A percentile compares a stretch with the other conserved stretches of the same genome.
Evolutionary conservation across 2,797 vertebrate genomes (phyloP).

Genomic region (Scolopax bukidnonensis): DNA sequence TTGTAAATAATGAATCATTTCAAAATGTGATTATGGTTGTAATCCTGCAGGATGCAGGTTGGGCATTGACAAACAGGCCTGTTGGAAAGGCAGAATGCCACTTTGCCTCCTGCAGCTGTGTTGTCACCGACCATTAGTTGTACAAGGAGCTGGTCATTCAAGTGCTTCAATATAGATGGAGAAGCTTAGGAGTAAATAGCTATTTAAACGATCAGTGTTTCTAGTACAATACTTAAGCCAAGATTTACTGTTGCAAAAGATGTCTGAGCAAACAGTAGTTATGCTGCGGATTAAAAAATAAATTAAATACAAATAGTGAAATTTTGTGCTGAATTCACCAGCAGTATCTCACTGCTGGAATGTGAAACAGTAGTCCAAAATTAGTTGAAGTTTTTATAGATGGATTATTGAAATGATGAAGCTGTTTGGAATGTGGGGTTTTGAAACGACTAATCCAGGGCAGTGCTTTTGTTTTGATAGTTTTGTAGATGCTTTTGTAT

Average conservation of each 20-base stretch:
- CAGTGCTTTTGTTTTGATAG: constrained; percentile 46
- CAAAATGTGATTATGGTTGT: neutral
- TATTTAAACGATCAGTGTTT: neutral
- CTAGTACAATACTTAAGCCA: neutral
- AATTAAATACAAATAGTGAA: neutral
- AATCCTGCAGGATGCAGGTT: neutral
- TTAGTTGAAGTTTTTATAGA: constrained; percentile 32
- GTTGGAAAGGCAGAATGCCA: neutral
- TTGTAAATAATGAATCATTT: neutral
- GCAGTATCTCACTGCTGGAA: neutral
- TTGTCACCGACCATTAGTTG: neutral
- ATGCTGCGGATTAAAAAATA: neutral
- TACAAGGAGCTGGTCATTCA: constrained; percentile 4
- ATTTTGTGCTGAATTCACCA: neutral
- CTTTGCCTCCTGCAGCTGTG: neutral
- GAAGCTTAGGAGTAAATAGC: neutral
- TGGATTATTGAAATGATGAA: constrained; percentile 45
- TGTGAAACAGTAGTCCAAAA: constrained; percentile 39
- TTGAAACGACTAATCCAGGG: constrained; percentile 27
- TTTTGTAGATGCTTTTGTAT: constrained; percentile 38
- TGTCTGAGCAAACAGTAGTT: neutral
- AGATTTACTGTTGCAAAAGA: neutral
- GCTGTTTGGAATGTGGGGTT: constrained; percentile 26
- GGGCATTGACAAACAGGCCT: neutral
- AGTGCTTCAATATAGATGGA: constrained; percentile 27